Base-by-base conservation (phyloP, 1,140 invertebrate species). In the Ridgeia piscesae region DNA sequence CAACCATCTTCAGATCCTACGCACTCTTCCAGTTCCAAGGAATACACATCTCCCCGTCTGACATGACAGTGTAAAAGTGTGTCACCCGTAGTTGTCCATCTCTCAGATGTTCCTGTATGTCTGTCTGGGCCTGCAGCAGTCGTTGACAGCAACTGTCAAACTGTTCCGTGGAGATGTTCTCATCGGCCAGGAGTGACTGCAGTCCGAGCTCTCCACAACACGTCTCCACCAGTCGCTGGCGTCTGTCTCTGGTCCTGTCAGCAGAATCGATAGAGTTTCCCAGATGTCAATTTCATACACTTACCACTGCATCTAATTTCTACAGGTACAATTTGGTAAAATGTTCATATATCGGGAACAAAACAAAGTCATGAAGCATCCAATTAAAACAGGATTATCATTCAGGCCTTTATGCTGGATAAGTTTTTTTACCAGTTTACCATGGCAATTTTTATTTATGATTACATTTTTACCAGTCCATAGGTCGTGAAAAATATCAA, bases 31-130 rank as follows among this genome's bases (percentile, higher is more conserved):
- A 99, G 95, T 99, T 97, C 98, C 98, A 99, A 31, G 98, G 98
- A 94, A 99, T 98, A 95, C 98, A 99, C 92, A 99, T 97, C 93
- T 98, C 97, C 6, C 98, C 98, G 96, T 99, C 98, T 9, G 97
- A 97, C 94, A 98, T 96, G 27, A 99, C 97, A 0, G 98, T 98
- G 95, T 99, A 99, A 95, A 99, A 99, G 95, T 98, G 98, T 0
- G 98, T 98, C 42, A 99, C 97, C 95, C 97, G 97, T 0, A 90
- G 33, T 14, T 35, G 34, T 0, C 89, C 31, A 33, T 90, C 89
- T 27, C 4, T 34, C 35, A 35, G 89, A 90, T 34, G 89, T 4
- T 0, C 11, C 17, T 90, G 89, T 6, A 34, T 90, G 89, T 90
- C 34, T 90, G 89, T 90, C 34, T 90, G 89, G 2, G 89, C 89